Evolutionary conservation across 2,888 invertebrate genomes (phyloP).

Genomic region (Macaria notata): DNA sequence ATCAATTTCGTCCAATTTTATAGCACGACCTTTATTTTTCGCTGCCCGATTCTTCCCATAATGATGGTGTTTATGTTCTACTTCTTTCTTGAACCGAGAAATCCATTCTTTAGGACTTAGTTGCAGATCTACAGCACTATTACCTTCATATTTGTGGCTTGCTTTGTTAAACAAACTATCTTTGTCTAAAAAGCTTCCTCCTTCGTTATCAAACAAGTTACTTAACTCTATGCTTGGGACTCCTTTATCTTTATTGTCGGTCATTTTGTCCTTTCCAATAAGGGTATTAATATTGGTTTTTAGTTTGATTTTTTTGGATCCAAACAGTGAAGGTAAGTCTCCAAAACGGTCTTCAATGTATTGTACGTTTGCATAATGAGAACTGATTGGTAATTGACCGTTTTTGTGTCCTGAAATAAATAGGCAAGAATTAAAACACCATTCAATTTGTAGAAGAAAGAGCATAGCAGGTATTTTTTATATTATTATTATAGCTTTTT

Average conservation of each 20-base stretch:
- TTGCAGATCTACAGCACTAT: not conserved
- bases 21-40: not conserved
- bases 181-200: not conserved
- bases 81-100: not conserved
- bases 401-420: not conserved
- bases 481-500: too few species aligned
- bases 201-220: too few species aligned
- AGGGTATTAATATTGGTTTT: not conserved
- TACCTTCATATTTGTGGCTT: not conserved
- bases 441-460: not conserved
- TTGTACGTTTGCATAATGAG: not conserved
- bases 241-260: too few species aligned
- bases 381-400: not conserved
- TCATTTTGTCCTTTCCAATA: too few species aligned
- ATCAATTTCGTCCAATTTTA: not conserved
- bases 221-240: too few species aligned
- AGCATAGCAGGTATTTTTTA: too few species aligned
- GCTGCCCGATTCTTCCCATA: not conserved
- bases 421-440: not conserved
- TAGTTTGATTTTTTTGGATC: too few species aligned
- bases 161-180: not conserved
- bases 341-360: not conserved
- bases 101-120: not conserved
- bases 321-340: not conserved
- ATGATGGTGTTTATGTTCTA: not conserved